Evolutionary conservation across 1,140 invertebrate species (phyloP).

Genomic region (Nomia melanderi): DNA sequence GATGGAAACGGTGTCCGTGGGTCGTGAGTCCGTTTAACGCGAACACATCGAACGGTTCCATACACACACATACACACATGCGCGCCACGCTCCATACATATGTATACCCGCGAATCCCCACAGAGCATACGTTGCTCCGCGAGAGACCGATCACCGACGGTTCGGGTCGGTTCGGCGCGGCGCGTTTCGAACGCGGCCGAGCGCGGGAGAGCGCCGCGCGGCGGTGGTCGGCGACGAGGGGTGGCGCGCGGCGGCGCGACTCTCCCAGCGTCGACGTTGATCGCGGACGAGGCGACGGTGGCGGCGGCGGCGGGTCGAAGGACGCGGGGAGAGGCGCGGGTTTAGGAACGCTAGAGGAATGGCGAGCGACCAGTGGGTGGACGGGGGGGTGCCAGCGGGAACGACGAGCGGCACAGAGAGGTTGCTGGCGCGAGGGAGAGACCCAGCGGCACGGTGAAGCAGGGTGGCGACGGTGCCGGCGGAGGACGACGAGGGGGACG

Average conservation of each 20-base stretch:
- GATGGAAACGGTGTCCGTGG: conserved; percentile 40
- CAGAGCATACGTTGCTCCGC: too few relatives aligned
- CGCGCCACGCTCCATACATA: not conserved
- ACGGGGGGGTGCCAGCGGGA: not conserved
- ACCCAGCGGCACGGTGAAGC: conserved; percentile 38
- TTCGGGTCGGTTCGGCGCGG: not conserved
- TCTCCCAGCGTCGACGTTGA: conserved; percentile 54
- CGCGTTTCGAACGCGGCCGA: not conserved
- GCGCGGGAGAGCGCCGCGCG: conserved; percentile 36
- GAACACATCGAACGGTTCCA: too few relatives aligned
- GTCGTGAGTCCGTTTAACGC: conserved; percentile 40
- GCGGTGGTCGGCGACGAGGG: too few relatives aligned
- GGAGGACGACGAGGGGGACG: not conserved
- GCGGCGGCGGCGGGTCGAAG: conserved; percentile 10
- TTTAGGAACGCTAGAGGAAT: conserved; percentile 11
- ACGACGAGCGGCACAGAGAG: conserved; percentile 14
- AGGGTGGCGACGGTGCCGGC: conserved; percentile 16
- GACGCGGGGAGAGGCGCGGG: conserved; percentile 27
- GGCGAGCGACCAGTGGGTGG: not conserved
- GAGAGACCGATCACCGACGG: too few relatives aligned
- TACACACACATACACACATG: too few relatives aligned
- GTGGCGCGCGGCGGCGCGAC: not conserved
- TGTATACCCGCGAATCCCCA: too few relatives aligned
- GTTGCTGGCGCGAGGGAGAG: conserved; percentile 47
- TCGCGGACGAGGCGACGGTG: conserved; percentile 46